Percentiles rank a stretch among this genome's conserved stretches.
phyloP scores from a whole-genome alignment of 64 coral and sea anemone species.

The Actinia tenebrosa region DNA sequence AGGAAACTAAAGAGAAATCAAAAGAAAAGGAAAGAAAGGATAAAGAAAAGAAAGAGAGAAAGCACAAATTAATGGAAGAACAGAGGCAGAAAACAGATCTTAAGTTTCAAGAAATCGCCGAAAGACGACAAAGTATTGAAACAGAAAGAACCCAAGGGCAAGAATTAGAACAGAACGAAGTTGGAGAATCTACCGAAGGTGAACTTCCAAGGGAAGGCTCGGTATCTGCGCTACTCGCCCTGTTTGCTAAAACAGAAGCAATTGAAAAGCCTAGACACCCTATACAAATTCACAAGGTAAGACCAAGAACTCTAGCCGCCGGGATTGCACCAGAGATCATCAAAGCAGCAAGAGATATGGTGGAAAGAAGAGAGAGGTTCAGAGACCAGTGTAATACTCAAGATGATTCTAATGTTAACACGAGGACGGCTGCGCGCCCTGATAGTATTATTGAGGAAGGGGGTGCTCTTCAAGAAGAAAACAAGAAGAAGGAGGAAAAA shows the following conservation, averaged over 20 bases:
- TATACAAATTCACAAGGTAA: conserved; percentile 28
- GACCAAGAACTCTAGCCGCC: conserved; percentile 58
- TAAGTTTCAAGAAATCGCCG: conserved; percentile 11
- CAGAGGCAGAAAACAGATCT: conserved; percentile 33
- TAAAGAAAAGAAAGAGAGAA: conserved; percentile 32
- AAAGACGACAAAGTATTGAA: background rate
- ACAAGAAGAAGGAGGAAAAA: background rate
- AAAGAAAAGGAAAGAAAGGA: conserved; percentile 31
- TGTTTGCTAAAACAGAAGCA: conserved; percentile 36
- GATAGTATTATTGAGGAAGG: conserved; percentile 19
- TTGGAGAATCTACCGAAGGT: background rate
- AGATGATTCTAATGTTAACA: conserved; percentile 7
- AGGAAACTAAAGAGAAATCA: conserved; percentile 25
- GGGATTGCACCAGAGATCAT: conserved; percentile 67
- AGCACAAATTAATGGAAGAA: conserved; percentile 47
- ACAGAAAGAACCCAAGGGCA: background rate
- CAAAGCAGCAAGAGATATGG: conserved; percentile 31
- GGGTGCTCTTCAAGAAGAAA: background rate
- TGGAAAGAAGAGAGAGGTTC: conserved; percentile 27
- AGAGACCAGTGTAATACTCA: background rate
- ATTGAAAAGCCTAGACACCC: conserved; percentile 30
- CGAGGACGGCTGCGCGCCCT: background rate
- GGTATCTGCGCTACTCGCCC: conserved; percentile 23
- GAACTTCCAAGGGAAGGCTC: conserved; percentile 27
- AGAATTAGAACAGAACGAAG: background rate